Percentiles rank a stretch among this genome's conserved stretches.
phyloP scores from a whole-genome alignment of 2,113 vertebrate genomes.

The Tamias sibiricus region DNA sequence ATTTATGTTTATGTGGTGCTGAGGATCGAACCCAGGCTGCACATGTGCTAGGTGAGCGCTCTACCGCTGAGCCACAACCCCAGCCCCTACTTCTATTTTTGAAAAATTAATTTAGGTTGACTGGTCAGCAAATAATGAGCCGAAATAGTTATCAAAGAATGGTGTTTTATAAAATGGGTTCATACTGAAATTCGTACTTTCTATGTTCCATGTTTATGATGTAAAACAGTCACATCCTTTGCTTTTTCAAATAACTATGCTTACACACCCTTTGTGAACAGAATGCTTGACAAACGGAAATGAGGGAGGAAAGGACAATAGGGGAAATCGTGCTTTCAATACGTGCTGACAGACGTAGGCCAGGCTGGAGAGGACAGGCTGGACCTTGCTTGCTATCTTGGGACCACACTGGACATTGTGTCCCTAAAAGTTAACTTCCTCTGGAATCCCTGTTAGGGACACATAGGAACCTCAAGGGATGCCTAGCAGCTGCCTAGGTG shows the following conservation, averaged over 20 bases:
- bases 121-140: not conserved
- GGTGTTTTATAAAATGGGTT: not conserved
- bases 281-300: not conserved
- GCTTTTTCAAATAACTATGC: slow-evolving; percentile 9
- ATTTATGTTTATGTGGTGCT: too few species aligned
- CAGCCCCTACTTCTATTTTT: slow-evolving; percentile 9
- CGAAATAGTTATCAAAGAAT: not conserved
- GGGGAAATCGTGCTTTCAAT: not conserved
- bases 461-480: not conserved
- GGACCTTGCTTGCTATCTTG: not conserved
- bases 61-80: too few species aligned
- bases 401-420: not conserved
- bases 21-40: too few species aligned
- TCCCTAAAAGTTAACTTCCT: not conserved
- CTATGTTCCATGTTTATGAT: not conserved
- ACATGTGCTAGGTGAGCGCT: too few species aligned
- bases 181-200: not conserved
- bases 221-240: not conserved
- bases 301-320: not conserved
- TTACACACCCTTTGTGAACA: not conserved
- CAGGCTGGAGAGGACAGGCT: not conserved
- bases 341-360: not conserved
- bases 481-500: not conserved
- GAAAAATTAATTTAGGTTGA: not conserved
- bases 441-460: not conserved